Evolutionary conservation across 2,113 vertebrate genomes (phyloP).

Genomic region (Solea solea): DNA sequence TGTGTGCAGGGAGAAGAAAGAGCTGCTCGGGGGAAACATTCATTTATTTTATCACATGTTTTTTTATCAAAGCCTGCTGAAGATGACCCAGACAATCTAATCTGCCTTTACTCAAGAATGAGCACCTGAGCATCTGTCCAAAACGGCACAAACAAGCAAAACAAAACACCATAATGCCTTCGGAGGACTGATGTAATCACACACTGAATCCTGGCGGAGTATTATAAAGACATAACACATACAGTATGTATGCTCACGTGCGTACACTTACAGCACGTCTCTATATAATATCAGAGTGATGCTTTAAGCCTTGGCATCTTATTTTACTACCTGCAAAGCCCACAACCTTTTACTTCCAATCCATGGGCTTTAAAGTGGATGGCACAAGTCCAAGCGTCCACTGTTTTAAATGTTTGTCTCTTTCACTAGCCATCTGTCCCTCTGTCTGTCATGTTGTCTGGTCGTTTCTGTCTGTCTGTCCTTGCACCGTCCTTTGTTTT

Average conservation of each 20-base stretch:
- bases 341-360: conserved; percentile 71
- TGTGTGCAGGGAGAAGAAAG: conserved; percentile 1
- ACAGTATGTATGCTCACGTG: conserved; percentile 31
- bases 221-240: conserved; percentile 21
- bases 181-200: conserved; percentile 27
- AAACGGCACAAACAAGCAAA: conserved; percentile 42
- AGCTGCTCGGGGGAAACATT: conserved; percentile 29
- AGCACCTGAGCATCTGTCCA: conserved; percentile 61
- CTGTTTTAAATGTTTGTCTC: conserved; percentile 31
- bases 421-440: conserved; percentile 60
- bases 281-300: conserved; percentile 49
- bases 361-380: conserved; percentile 58
- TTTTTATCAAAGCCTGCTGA: conserved; percentile 50
- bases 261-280: conserved; percentile 14
- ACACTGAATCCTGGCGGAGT: conserved; percentile 24
- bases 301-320: conserved; percentile 68
- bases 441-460: conserved; percentile 29
- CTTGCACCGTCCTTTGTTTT: conserved; percentile 19
- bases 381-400: conserved; percentile 45
- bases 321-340: conserved; percentile 74
- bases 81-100: conserved; percentile 61
- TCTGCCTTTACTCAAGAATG: conserved; percentile 51
- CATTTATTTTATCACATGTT: conserved; percentile 22
- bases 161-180: conserved; percentile 51
- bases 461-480: conserved; percentile 24